Base-by-base conservation (phyloP, 1,140 invertebrate genomes). In the Formica selysi region DNA sequence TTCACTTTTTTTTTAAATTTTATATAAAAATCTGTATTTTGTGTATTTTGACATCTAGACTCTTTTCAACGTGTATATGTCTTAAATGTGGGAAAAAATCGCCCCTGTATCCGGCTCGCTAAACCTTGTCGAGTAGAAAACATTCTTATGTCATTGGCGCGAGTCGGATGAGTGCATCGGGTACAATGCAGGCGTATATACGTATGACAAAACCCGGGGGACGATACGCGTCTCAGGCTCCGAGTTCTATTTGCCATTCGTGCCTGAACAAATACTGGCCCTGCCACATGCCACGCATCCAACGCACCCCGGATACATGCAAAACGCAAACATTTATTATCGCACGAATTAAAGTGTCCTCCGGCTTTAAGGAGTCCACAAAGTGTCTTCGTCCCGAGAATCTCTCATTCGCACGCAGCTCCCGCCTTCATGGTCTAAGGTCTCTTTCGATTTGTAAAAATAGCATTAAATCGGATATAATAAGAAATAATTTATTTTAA, bases 241-340 rank as follows among this genome's bases (percentile, higher is more conserved):
- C 26, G 16, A 57, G 48, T 86, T 86, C 70, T 93, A 90, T 93
- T 93, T 93, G 90, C 85, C 80, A 41, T 92, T 85, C 87, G 86
- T 90, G 90, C 92, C 92, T 92, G 91, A 92, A 92, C 91, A 93
- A 93, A 93, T 92, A 93, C 91, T 93, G 91, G 84, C 79, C 80
- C 85, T 93, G 92, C 91, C 91, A 93, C 91, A 93, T 92, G 90
- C 91, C 91, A 90, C 62, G 79, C 86, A 92, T 92, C 76, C 91
- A 85, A 80, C 79, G 64, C 64, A 41, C 26, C 32, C 44, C 67
- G 57, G 76, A 26, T 89, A 88, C 87, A 91, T 87, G 89, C 87
- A 91, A 88, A 91, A 89, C 54, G 91, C 88, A 92, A 92, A 92
- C 92, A 92, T 88, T 90, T 91, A 92, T 92, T 92, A 91, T 92